Base-by-base conservation (phyloP, 30 jellyfish, hydroid and myxozoan species). In the Cassiopea xamachana region DNA sequence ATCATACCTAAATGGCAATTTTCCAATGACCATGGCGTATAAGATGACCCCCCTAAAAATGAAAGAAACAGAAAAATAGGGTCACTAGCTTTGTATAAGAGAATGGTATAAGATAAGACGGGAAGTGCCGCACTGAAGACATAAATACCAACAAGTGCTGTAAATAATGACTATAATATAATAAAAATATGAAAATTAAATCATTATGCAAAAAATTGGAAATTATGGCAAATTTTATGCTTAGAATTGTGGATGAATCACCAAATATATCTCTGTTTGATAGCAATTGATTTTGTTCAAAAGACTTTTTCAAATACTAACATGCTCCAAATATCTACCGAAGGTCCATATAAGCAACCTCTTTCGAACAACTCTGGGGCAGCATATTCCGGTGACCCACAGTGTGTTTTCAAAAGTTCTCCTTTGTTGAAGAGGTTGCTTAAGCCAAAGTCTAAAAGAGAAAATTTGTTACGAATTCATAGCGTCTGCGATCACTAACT, bases 261-360 rank as follows among this genome's bases (percentile, higher is more conserved):
- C 39, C 39, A 27, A 27, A 27, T 27, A 27, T 27, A 27, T 27
- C 39, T 27, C 39, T 27, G 39, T 27, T 27, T 27, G 39, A 27
- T 27, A 27, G 39, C 39, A 27, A 27, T 27, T 27, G 39, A 27
- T 44, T 12, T n/a, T 10, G 7, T 10, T 7, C 72, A 44, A 17
- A 46, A 27, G 5, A 73, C 18, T 12, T 59, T 59, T 59, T 59
- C 8, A 18, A 7, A 75, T 19, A 77, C 98, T 73, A 48, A 92
- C 98, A 92, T 72, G 91, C 98, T 92, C 98, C 98, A 92, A 2
- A 92, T 55, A 69, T 92, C 98, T 62, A 92, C 98, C n/a, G 96
- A 80, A 10, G 98, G 96, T 15, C 96, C 96, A 79, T 92, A 87
- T 46, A 78, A 62, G n/a, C 91, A 93, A 1, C 91, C 98, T 64